These are phyloP conservation scores for Hydrocynus forskahlii DNA, from an alignment of 2,797 vertebrate species.

Conservation along the genomic window DNA sequence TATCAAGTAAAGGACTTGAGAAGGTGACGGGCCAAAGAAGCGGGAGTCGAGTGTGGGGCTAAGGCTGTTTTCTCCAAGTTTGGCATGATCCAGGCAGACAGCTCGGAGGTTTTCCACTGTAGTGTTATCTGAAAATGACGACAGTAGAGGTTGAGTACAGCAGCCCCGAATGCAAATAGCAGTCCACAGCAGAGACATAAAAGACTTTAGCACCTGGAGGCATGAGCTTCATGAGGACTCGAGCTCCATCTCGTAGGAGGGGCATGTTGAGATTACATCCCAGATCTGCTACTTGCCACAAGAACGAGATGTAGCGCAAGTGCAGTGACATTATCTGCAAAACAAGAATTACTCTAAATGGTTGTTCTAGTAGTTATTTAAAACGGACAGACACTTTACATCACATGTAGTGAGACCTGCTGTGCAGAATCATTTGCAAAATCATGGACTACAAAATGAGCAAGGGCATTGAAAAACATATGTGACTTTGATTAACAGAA, in stretches of 20 bases:
- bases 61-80: slow-evolving; percentile 98
- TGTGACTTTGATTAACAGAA: slow-evolving; percentile 26
- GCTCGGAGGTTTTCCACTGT: slow-evolving; percentile 96
- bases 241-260: slow-evolving; percentile 94
- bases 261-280: slow-evolving; percentile 98
- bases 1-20: slow-evolving; percentile 99
- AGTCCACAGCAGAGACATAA: neutral
- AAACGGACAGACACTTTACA: neutral
- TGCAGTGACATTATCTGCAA: slow-evolving; percentile 98
- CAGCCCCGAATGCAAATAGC: neutral
- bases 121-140: slow-evolving; percentile 87
- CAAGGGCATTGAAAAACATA: neutral
- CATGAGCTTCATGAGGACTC: slow-evolving; percentile 99
- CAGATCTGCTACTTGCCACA: slow-evolving; percentile 99
- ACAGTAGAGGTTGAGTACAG: neutral
- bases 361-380: too few relatives aligned
- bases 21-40: slow-evolving; percentile 96
- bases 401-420: too few relatives aligned
- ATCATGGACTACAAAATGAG: neutral
- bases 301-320: slow-evolving; percentile 97
- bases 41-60: slow-evolving; percentile 96
- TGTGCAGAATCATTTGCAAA: neutral
- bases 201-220: slow-evolving; percentile 85
- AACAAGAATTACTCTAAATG: neutral
- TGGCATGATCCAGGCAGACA: slow-evolving; percentile 97